Evolutionary conservation across 1,140 invertebrate species (phyloP).

Genomic region (Mamestra configurata): DNA sequence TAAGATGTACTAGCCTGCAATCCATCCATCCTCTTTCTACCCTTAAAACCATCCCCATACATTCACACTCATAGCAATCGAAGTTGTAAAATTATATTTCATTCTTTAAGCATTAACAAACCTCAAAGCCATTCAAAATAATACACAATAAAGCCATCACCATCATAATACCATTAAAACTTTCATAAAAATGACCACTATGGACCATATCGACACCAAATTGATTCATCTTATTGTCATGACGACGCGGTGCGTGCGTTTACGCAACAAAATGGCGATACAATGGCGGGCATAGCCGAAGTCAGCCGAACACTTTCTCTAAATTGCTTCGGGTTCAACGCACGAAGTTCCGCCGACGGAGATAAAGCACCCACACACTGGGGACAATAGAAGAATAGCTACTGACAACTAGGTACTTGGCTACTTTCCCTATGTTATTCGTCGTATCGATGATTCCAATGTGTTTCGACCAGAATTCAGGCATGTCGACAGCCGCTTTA

Average conservation of each 20-base stretch:
- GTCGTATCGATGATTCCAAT: too few species aligned
- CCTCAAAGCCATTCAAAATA: too few species aligned
- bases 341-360: not conserved
- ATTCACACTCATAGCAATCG: too few species aligned
- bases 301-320: slow-evolving; percentile 33
- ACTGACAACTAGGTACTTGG: not conserved
- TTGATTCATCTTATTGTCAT: slow-evolving; percentile 39
- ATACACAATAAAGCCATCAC: not conserved
- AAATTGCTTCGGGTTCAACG: slow-evolving; percentile 23
- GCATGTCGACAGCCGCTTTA: too few species aligned
- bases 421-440: not conserved
- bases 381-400: not conserved
- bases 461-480: too few species aligned
- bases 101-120: too few species aligned
- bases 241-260: not conserved
- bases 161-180: not conserved
- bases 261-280: slow-evolving; percentile 39
- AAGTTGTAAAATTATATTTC: too few species aligned
- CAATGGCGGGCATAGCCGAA: slow-evolving; percentile 2
- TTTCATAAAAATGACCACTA: not conserved
- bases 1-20: too few species aligned
- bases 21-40: too few species aligned
- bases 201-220: not conserved
- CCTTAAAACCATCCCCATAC: too few species aligned
- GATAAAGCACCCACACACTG: slow-evolving; percentile 20